phyloP scores from a whole-genome alignment of 2,888 invertebrate genomes.

The Drosophila pullipes region DNA sequence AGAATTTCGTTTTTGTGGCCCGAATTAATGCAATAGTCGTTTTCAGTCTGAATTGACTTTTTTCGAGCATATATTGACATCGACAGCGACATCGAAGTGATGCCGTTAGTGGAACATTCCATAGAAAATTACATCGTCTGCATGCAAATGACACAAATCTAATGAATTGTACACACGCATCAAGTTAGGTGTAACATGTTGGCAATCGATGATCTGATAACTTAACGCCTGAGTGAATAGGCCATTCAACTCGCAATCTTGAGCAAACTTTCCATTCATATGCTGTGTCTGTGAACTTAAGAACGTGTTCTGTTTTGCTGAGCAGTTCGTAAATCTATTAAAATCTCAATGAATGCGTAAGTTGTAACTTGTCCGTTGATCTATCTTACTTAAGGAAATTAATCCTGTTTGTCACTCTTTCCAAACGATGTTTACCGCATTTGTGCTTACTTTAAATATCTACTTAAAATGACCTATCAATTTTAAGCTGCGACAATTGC shows the following conservation, averaged over 20 bases:
- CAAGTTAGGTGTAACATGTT: conserved; percentile 44
- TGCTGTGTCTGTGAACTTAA: conserved; percentile 15
- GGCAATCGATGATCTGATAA: conserved; percentile 21
- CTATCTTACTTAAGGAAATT: neutral
- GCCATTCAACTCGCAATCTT: conserved; percentile 28
- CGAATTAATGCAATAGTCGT: conserved; percentile 68
- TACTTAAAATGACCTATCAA: neutral
- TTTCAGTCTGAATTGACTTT: conserved; percentile 64
- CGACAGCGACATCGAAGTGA: conserved; percentile 30
- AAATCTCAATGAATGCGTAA: neutral
- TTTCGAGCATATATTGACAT: conserved; percentile 47
- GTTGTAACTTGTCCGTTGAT: neutral
- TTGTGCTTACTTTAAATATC: neutral
- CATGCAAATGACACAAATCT: conserved; percentile 50
- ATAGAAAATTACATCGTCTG: conserved; percentile 51
- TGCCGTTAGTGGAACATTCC: conserved; percentile 48
- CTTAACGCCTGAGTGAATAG: conserved; percentile 20
- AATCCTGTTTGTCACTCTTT: neutral
- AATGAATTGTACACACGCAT: conserved; percentile 45
- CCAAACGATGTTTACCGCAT: neutral
- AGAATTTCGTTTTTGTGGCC: conserved; percentile 46
- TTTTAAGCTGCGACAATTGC: neutral
- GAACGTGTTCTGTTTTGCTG: conserved; percentile 5
- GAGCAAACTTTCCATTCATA: conserved; percentile 16
- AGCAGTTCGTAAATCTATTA: conserved; percentile 3